Conservation (phyloP, 2,113 vertebrate genomes). For the Clarias macrocephalus region DNA sequence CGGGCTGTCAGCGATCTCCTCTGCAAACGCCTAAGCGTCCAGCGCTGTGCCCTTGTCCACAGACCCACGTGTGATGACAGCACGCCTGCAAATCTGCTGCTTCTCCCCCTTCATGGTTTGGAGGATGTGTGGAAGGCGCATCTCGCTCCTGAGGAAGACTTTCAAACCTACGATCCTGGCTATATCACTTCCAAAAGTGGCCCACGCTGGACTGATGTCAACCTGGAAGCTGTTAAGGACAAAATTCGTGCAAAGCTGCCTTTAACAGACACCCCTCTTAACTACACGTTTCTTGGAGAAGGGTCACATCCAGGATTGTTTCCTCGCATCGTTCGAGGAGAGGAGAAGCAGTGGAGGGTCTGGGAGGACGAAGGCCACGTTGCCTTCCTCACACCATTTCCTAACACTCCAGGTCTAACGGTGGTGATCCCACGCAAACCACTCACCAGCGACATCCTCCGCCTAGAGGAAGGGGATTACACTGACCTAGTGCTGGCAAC, state of each 20-base stretch:
- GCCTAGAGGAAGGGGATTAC: constrained; percentile 65
- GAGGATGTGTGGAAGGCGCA: constrained; percentile 69
- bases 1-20: constrained; percentile 63
- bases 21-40: constrained; percentile 63
- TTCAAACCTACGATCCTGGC: constrained; percentile 64
- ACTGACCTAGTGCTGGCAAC: constrained; percentile 62
- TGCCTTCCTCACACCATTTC: constrained; percentile 76
- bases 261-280: constrained; percentile 38
- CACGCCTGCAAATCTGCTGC: constrained; percentile 53
- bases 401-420: constrained; percentile 72
- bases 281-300: constrained; percentile 66
- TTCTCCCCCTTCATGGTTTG: constrained; percentile 73
- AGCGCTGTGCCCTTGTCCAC: constrained; percentile 70
- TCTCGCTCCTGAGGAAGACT: constrained; percentile 66
- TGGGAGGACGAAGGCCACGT: constrained; percentile 73
- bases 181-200: constrained; percentile 73
- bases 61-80: constrained; percentile 44
- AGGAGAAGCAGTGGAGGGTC: constrained; percentile 75
- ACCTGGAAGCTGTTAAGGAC: constrained; percentile 61
- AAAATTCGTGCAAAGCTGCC: constrained; percentile 64
- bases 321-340: constrained; percentile 71
- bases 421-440: constrained; percentile 73
- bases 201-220: constrained; percentile 63
- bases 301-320: constrained; percentile 63
- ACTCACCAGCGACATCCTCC: constrained; percentile 72